Evolutionary conservation across 2,888 invertebrate species (phyloP).

Genomic region (Papilio elwesi): DNA sequence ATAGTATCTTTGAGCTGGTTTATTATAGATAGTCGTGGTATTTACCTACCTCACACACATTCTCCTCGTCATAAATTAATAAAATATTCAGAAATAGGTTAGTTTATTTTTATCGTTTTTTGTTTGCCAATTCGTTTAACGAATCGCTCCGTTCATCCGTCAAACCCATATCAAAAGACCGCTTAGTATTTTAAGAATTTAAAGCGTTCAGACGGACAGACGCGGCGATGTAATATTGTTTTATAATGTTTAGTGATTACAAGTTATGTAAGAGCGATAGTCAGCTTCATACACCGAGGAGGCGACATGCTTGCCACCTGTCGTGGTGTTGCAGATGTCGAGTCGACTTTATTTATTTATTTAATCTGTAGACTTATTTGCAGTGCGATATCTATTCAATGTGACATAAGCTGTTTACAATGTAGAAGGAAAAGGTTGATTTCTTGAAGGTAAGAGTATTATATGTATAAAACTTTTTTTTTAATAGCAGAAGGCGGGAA

Average conservation of each 20-base stretch:
- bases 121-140: too few species aligned
- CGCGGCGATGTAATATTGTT: too few species aligned
- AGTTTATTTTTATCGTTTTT: too few species aligned
- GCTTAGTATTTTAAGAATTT: too few species aligned
- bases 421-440: background rate
- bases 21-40: too few species aligned
- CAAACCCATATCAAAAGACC: too few species aligned
- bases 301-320: background rate
- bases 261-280: constrained; percentile 9
- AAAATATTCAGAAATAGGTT: too few species aligned
- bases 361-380: constrained; percentile 8
- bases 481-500: background rate
- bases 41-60: too few species aligned
- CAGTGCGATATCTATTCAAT: background rate
- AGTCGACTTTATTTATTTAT: constrained; percentile 10
- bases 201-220: too few species aligned
- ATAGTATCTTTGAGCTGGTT: too few species aligned
- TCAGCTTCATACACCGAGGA: background rate
- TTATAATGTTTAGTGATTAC: background rate
- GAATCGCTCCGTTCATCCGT: too few species aligned
- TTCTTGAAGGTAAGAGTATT: background rate
- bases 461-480: background rate
- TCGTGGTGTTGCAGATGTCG: background rate
- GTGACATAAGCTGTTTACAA: background rate
- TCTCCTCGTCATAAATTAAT: too few species aligned